phyloP scores from a whole-genome alignment of 2,888 invertebrate species.

The Sinodicranocentrus sp. region DNA sequence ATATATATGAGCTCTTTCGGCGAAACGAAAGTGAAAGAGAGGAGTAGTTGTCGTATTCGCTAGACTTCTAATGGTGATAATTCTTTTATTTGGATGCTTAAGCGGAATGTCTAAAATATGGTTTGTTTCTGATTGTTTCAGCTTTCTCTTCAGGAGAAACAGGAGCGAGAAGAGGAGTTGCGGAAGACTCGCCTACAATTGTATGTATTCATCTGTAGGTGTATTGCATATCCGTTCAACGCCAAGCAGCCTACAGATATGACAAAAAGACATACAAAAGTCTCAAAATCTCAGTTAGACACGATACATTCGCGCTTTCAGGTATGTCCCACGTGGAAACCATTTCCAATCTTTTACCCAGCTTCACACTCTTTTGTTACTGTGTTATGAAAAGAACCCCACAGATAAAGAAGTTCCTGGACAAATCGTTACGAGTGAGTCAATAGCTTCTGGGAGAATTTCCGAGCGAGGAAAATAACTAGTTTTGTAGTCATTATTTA shows the following conservation, averaged over 20 bases:
- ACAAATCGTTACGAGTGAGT: neutral
- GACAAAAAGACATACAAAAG: slow-evolving; percentile 96
- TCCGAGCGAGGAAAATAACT: too few relatives aligned
- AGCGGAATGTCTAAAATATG: neutral
- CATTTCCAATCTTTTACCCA: neutral
- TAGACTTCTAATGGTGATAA: slow-evolving; percentile 4
- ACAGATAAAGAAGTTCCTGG: neutral
- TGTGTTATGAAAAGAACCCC: neutral
- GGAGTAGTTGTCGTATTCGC: neutral
- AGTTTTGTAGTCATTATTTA: too few relatives aligned
- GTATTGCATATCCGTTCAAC: slow-evolving; percentile 99
- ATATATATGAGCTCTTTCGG: too few relatives aligned
- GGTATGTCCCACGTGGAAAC: slow-evolving; percentile 80
- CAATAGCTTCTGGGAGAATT: neutral
- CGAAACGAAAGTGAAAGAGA: too few relatives aligned
- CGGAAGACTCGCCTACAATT: slow-evolving; percentile 95
- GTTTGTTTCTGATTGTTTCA: slow-evolving; percentile 13
- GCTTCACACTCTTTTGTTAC: too few relatives aligned
- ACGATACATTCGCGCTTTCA: slow-evolving; percentile 96
- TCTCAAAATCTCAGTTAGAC: slow-evolving; percentile 97
- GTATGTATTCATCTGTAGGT: slow-evolving; percentile 98
- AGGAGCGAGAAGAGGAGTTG: slow-evolving; percentile 97
- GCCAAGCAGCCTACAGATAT: slow-evolving; percentile 99
- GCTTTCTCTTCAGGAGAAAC: slow-evolving; percentile 85
- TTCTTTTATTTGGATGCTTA: neutral